Evolutionary conservation across 2,888 invertebrate species (phyloP).

Genomic region (Rhynchonema sp.): DNA sequence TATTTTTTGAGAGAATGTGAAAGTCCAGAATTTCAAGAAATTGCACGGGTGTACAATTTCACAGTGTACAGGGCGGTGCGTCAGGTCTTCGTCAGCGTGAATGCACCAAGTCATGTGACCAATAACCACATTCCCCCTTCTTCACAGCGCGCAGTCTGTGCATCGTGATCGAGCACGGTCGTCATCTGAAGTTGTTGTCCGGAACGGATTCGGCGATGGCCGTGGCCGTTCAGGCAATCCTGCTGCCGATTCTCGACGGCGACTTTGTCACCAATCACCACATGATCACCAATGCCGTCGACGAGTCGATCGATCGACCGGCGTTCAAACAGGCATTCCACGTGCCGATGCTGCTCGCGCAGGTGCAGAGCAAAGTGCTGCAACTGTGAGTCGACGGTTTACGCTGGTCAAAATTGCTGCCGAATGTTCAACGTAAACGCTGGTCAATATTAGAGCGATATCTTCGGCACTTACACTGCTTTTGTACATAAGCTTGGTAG

Average conservation of each 20-base stretch:
- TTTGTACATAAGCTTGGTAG: no score
- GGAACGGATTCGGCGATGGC: not conserved
- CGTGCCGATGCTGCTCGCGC: not conserved
- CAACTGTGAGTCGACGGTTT: not conserved
- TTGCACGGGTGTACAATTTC: no score
- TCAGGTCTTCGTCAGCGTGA: no score
- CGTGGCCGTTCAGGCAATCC: not conserved
- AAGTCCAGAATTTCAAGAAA: no score
- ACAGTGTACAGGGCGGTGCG: no score
- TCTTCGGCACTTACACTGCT: no score
- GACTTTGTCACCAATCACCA: not conserved
- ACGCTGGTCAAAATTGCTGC: constrained; percentile 9
- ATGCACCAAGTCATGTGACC: no score
- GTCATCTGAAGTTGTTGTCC: not conserved
- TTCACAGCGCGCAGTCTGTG: not conserved
- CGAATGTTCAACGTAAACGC: no score
- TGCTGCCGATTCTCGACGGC: not conserved
- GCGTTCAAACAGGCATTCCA: not conserved
- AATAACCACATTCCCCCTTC: no score
- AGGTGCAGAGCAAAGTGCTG: not conserved
- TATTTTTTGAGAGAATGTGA: no score
- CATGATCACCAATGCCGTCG: not conserved
- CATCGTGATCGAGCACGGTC: not conserved
- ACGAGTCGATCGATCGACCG: not conserved
- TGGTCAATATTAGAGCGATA: no score